Percentiles rank a stretch among this genome's conserved stretches.
phyloP scores from a whole-genome alignment of 2,888 invertebrate genomes.

The Anodontia alba region DNA sequence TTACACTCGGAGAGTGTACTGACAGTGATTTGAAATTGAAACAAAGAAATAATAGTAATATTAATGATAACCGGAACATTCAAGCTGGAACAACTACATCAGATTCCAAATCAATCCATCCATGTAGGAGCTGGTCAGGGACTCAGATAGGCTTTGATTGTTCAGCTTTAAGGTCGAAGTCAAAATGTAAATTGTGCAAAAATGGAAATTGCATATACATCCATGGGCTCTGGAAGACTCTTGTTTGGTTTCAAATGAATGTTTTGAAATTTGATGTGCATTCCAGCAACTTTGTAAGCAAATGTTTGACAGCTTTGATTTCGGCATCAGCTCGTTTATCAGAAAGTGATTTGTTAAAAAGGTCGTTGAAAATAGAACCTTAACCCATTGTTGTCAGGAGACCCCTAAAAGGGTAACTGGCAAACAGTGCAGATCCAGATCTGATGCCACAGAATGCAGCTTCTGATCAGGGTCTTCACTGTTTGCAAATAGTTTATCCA shows the following conservation, averaged over 20 bases:
- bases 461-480: too few species aligned
- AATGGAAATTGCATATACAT: background rate
- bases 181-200: background rate
- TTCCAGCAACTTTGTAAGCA: background rate
- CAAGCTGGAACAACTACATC: too few species aligned
- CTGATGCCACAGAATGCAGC: too few species aligned
- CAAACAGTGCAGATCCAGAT: too few species aligned
- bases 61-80: too few species aligned
- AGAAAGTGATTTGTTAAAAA: background rate
- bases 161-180: background rate
- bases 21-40: too few species aligned
- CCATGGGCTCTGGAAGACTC: background rate
- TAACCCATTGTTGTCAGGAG: too few species aligned
- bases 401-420: too few species aligned
- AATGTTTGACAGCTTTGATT: background rate
- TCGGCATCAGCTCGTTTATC: background rate
- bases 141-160: too few species aligned
- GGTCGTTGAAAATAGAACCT: background rate
- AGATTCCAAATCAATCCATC: background rate
- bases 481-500: too few species aligned
- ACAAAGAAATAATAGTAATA: too few species aligned
- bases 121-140: slow-evolving; percentile 2
- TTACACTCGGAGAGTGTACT: too few species aligned
- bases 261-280: background rate
- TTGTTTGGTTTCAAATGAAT: background rate